Evolutionary conservation across 2,113 vertebrate genomes (phyloP), one percentile per base, ranked within the genome.

Genomic region (Hiodon tergisus): DNA sequence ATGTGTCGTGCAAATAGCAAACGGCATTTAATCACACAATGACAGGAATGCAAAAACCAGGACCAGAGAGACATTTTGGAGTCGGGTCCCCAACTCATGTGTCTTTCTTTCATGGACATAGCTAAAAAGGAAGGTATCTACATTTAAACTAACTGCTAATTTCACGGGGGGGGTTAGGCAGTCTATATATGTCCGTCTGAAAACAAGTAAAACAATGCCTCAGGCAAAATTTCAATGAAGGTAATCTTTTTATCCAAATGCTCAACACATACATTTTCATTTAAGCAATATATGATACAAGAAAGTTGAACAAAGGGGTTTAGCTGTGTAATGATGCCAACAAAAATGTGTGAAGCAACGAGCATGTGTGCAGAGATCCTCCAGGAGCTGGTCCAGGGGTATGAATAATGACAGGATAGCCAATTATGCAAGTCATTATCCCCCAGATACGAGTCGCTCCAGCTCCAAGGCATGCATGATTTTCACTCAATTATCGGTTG

Each of bases 401-500:
- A 31, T 31, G 31, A 31, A 31, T 31, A 31, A 31, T 2, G 31
- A 31, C 31, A 31, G 63, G 70, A 54, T 16, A 31, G 62, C 71
- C 67, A 61, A 78, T 82, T 78, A 76, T 73, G 57, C 48, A 11
- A 67, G 61, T 70, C 71, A 68, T 76, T 71, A 76, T 74, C 67
- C 71, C 53, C 16, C 55, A 65, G 53, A 63, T 82, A 69, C 50
- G 71, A 76, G 62, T 17, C 52, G 67, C 31, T 78, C 69, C 74
- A 76, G 75, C 67, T 69, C 78, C 55, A 70, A 67, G 65, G 69
- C 71, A 31, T 31, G 72, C 31, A 31, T 69, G 66, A 69, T 80
- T 76, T 76, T 78, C 78, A 74, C 74, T 73, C 74, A 82, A 76
- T 80, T 78, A 82, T 78, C 74, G 71, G 77, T 78, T 78, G 80